phyloP scores from a whole-genome alignment of 2,113 vertebrate species.

The Ceyx cyanopectus region DNA sequence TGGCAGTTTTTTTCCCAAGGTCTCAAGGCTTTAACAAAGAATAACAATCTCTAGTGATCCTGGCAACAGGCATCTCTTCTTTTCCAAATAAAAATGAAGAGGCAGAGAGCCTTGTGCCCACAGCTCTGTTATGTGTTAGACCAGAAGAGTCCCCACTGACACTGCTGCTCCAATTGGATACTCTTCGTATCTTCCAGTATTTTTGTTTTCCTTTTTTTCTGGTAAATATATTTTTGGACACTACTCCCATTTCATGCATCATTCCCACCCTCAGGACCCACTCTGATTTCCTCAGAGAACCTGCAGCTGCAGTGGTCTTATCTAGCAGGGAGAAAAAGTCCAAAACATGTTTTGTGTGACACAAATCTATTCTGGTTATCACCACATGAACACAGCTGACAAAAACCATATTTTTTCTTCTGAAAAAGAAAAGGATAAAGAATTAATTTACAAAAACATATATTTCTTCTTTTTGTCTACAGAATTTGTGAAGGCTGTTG shows the following conservation, averaged over 20 bases:
- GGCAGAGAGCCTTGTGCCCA: background rate
- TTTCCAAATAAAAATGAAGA: slow-evolving; percentile 50
- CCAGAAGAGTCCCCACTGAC: background rate
- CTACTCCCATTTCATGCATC: background rate
- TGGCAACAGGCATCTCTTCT: slow-evolving; percentile 31
- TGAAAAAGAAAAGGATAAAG: background rate
- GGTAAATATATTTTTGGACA: background rate
- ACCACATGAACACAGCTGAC: background rate
- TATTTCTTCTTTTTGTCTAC: background rate
- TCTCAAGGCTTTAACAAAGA: slow-evolving; percentile 55
- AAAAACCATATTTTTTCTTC: background rate
- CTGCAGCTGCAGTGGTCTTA: background rate
- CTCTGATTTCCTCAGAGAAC: background rate
- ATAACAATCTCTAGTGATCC: slow-evolving; percentile 57
- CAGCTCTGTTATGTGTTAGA: background rate
- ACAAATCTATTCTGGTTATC: background rate
- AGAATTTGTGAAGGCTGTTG: background rate
- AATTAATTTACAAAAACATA: background rate
- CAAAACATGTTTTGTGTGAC: background rate
- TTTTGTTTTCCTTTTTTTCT: background rate
- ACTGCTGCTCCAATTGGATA: background rate
- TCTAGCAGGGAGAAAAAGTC: background rate
- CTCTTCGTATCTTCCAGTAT: background rate
- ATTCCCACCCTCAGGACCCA: background rate
- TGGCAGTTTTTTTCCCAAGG: slow-evolving; percentile 34